Evolutionary conservation across 1,140 invertebrate species (phyloP).

Genomic region (Bombus sylvicola): DNA sequence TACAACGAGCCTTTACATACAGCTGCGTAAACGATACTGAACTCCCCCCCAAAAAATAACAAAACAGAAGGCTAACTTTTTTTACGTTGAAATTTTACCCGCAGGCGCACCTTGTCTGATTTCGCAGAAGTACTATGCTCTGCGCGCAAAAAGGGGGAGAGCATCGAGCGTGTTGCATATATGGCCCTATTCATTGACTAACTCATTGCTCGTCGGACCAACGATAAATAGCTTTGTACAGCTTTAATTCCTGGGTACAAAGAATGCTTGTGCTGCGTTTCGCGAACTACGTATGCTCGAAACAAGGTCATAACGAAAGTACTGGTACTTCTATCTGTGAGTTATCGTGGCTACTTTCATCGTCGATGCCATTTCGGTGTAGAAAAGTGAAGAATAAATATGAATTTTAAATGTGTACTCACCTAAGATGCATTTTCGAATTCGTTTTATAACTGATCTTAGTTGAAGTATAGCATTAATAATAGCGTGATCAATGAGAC

Average conservation of each 20-base stretch:
- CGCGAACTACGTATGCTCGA: too few species aligned
- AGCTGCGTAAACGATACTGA: neutral
- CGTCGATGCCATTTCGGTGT: too few species aligned
- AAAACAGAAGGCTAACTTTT: neutral
- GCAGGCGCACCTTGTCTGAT: conserved; percentile 28
- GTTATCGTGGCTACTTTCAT: neutral
- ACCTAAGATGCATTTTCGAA: too few species aligned
- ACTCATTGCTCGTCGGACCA: conserved; percentile 10
- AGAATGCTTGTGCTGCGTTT: conserved; percentile 5
- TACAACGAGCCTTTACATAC: neutral
- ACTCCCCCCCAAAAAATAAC: neutral
- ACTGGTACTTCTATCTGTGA: neutral
- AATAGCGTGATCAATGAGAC: too few species aligned
- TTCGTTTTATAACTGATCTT: too few species aligned
- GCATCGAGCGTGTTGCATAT: conserved; percentile 7
- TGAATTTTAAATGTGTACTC: too few species aligned
- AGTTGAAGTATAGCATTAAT: too few species aligned
- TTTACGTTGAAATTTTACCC: neutral
- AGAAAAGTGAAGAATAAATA: too few species aligned
- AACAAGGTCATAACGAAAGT: neutral
- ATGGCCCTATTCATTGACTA: conserved; percentile 39
- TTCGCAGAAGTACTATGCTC: conserved; percentile 28
- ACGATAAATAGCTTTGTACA: conserved; percentile 28
- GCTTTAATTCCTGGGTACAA: conserved; percentile 16
- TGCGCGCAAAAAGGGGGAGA: conserved; percentile 10